Conservation (phyloP, 2,888 invertebrate species). For the Lordiphosa andalusiaca region DNA sequence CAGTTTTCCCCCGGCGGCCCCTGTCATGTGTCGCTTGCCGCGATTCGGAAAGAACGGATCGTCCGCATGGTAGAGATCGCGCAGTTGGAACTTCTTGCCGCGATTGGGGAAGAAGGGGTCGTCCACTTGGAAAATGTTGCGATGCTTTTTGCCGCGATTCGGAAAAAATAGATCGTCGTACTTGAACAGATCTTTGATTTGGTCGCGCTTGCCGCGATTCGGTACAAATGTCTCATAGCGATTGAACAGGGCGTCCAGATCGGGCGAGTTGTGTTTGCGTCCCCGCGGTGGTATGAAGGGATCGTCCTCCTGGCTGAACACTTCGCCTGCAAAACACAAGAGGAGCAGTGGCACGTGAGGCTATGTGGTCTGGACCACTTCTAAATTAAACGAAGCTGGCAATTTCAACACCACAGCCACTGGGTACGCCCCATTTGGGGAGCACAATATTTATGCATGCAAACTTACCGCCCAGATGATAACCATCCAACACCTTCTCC, state of each 20-base stretch:
- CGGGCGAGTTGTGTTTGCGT: constrained; percentile 74
- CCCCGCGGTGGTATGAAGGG: constrained; percentile 80
- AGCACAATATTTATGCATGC: neutral
- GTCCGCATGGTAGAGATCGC: constrained; percentile 78
- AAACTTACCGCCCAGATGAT: constrained; percentile 56
- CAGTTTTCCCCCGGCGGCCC: constrained; percentile 33
- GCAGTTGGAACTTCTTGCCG: constrained; percentile 77
- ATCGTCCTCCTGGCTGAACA: constrained; percentile 50
- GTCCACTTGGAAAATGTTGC: constrained; percentile 45
- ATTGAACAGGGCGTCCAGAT: constrained; percentile 66
- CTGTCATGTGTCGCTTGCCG: constrained; percentile 51
- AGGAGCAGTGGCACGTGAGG: neutral
- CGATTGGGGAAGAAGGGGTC: constrained; percentile 79
- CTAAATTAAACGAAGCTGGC: constrained; percentile 22
- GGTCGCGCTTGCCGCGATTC: constrained; percentile 79
- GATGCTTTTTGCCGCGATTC: constrained; percentile 78
- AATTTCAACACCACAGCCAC: constrained; percentile 44
- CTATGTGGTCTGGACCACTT: neutral
- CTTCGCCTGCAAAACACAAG: constrained; percentile 30
- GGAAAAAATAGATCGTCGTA: constrained; percentile 80
- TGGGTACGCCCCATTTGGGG: constrained; percentile 29
- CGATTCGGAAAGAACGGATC: constrained; percentile 79
- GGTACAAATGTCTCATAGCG: constrained; percentile 79
- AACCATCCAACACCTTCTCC: constrained; percentile 56
- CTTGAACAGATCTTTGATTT: constrained; percentile 79